Evolutionary conservation across 2,888 invertebrate genomes (phyloP).

Genomic region (Drosophila quinaria): DNA sequence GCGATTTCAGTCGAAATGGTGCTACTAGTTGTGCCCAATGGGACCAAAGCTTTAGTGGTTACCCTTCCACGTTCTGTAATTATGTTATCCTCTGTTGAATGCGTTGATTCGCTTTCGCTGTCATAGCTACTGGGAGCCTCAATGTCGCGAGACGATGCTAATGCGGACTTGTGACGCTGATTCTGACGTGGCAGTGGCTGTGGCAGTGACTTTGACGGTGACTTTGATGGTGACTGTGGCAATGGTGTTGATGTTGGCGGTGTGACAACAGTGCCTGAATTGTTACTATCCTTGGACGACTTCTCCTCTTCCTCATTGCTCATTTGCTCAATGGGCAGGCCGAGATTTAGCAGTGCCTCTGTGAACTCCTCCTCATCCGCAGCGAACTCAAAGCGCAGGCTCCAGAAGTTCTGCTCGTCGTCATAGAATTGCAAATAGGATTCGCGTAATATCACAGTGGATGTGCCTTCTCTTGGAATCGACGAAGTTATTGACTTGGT

Average conservation of each 20-base stretch:
- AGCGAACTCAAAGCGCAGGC: slow-evolving; percentile 86
- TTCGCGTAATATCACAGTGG: slow-evolving; percentile 56
- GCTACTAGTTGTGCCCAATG: neutral
- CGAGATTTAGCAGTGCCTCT: slow-evolving; percentile 1
- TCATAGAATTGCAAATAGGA: slow-evolving; percentile 86
- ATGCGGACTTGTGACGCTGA: neutral
- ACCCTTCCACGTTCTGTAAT: neutral
- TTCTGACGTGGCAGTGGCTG: neutral
- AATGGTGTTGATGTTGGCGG: slow-evolving; percentile 3
- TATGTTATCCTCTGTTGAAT: slow-evolving; percentile 28
- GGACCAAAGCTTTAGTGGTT: slow-evolving; percentile 1
- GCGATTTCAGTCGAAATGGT: neutral
- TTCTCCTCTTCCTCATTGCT: neutral
- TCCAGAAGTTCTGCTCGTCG: slow-evolving; percentile 87
- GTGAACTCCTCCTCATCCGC: slow-evolving; percentile 56
- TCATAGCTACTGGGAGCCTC: neutral
- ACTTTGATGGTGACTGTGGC: neutral
- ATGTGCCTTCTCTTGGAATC: neutral
- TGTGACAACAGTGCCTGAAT: neutral
- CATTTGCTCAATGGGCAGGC: slow-evolving; percentile 27
- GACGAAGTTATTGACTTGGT: slow-evolving; percentile 27
- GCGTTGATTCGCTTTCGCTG: slow-evolving; percentile 39
- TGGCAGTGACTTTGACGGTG: no score
- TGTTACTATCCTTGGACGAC: neutral
- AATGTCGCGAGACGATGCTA: neutral